Evolutionary conservation across 2,797 vertebrate genomes (phyloP).

Genomic region (Phoebastria nigripes): DNA sequence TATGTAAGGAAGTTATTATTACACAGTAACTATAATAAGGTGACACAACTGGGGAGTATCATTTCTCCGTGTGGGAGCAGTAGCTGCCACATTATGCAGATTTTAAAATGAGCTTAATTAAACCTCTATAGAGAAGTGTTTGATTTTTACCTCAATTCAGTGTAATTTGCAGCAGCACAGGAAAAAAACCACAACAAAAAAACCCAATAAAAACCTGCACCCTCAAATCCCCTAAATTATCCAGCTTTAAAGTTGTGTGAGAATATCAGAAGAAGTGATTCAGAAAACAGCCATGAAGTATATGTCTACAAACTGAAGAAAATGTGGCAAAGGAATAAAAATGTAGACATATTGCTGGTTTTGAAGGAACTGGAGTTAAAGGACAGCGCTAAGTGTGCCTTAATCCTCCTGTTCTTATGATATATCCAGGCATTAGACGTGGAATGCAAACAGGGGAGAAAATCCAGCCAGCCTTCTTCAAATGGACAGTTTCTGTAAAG

Average conservation of each 20-base stretch:
- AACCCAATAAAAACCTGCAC: fast-evolving
- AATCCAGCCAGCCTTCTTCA: neutral
- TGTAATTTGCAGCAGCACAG: neutral
- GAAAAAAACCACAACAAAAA: neutral
- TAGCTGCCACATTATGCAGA: neutral
- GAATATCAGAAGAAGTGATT: neutral
- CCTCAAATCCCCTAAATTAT: neutral
- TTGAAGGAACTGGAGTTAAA: neutral
- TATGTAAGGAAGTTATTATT: constrained; percentile 12
- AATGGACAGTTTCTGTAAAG: neutral
- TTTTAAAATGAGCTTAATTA: constrained; percentile 22
- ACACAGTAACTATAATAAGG: neutral
- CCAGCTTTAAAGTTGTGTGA: neutral
- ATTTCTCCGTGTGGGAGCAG: neutral
- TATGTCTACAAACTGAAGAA: neutral
- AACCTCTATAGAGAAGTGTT: neutral
- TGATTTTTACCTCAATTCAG: neutral
- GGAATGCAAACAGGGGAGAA: neutral
- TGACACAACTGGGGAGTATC: neutral
- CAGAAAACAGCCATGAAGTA: neutral
- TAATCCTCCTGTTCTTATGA: neutral
- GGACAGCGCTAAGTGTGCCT: neutral
- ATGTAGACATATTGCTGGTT: neutral
- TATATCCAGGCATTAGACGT: neutral
- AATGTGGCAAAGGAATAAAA: neutral